These are phyloP conservation scores for Miniopterus natalensis DNA, from an alignment of 2,113 vertebrate species.

Conservation along the genomic window DNA sequence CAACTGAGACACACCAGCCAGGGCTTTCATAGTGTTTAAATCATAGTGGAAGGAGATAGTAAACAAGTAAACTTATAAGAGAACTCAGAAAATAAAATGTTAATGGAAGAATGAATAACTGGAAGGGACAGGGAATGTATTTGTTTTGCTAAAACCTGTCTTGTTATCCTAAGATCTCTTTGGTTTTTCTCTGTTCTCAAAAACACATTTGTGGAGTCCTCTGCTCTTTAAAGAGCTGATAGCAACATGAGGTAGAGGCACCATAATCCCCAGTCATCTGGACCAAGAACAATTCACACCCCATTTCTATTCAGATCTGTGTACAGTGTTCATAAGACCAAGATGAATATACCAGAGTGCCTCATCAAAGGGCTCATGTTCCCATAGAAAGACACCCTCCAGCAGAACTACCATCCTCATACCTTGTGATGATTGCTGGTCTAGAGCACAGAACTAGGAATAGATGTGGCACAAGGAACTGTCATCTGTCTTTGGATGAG, in stretches of 20 bases:
- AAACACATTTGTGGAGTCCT: not conserved
- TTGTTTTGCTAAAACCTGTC: not conserved
- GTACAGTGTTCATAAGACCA: not conserved
- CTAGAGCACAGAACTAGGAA: not conserved
- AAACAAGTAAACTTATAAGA: conserved; percentile 15
- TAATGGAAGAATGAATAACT: not conserved
- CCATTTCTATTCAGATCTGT: not conserved
- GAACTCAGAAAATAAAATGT: conserved; percentile 22
- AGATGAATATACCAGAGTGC: not conserved
- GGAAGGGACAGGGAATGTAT: not conserved
- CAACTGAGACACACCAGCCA: no score
- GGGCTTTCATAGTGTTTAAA: not conserved
- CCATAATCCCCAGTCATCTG: not conserved
- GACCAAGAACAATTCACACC: not conserved
- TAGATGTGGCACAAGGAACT: not conserved
- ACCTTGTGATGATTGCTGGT: not conserved
- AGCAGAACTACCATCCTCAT: not conserved
- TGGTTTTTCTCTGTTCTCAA: not conserved
- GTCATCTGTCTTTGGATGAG: not conserved
- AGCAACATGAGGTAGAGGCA: not conserved
- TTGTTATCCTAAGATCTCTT: conserved; percentile 3
- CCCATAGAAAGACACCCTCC: not conserved
- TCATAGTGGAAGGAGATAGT: not conserved
- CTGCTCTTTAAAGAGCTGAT: not conserved
- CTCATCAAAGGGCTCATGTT: not conserved